A percentile compares a stretch with the other conserved stretches of the same genome.
These are phyloP conservation scores for Sinosuthora webbiana DNA, from an alignment of 2,113 vertebrate species.

Conservation along the genomic window DNA sequence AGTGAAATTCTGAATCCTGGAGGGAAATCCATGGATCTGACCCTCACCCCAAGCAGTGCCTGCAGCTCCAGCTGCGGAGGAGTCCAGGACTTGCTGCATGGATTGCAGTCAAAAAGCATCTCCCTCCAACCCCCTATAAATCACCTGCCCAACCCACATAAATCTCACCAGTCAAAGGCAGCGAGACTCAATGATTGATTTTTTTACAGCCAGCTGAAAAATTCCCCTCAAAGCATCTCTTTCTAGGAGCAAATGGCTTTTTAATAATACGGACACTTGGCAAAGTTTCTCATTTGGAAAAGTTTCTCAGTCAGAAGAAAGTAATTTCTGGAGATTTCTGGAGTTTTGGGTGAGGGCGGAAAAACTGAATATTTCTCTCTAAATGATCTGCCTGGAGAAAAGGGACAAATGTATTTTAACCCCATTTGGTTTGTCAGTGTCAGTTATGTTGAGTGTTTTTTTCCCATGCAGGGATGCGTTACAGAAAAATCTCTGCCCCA, in stretches of 20 bases:
- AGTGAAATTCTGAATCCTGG: fast-evolving
- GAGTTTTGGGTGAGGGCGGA: not conserved
- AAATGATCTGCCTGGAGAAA: not conserved
- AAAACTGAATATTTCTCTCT: fast-evolving
- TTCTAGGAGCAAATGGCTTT: not conserved
- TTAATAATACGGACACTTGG: not conserved
- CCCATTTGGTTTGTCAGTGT: not conserved
- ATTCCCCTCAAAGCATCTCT: not conserved
- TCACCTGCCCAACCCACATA: not conserved
- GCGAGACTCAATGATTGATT: not conserved
- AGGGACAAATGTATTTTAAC: not conserved
- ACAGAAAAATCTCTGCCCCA: not conserved
- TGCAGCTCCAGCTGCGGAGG: not conserved
- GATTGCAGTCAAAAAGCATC: not conserved
- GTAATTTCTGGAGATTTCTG: not conserved
- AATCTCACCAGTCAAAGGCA: not conserved
- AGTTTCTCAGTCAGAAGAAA: not conserved
- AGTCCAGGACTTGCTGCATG: fast-evolving
- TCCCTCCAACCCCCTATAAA: not conserved
- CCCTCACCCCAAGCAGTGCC: fast-evolving
- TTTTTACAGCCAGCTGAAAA: not conserved
- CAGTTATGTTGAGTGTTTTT: not conserved
- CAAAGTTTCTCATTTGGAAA: not conserved
- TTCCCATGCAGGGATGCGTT: fast-evolving
- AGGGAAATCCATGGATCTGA: not conserved